These are phyloP conservation scores for Columba guinea DNA, from an alignment of 2,797 vertebrate genomes.

Conservation along the genomic window DNA sequence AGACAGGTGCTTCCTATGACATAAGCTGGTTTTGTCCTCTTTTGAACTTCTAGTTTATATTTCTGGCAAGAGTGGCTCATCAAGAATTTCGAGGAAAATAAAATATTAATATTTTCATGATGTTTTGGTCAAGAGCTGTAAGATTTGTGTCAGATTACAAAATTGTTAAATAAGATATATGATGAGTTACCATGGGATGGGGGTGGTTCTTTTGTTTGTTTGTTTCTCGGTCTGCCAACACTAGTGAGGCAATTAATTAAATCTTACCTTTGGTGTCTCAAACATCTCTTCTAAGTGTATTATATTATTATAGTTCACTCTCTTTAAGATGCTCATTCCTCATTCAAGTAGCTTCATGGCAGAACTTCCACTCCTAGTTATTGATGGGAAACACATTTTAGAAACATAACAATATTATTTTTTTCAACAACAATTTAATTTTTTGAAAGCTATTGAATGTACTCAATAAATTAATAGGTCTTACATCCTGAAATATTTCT, in stretches of 20 bases:
- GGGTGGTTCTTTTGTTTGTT: background rate
- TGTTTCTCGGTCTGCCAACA: background rate
- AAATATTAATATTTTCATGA: background rate
- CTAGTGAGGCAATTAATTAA: background rate
- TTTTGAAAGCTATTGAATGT: background rate
- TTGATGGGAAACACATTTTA: conserved; percentile 11
- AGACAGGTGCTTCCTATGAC: background rate
- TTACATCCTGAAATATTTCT: background rate
- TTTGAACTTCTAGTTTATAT: background rate
- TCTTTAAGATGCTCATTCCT: conserved; percentile 87
- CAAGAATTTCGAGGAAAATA: background rate
- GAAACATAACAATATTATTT: background rate
- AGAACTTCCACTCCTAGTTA: conserved; percentile 84
- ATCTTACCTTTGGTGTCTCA: conserved; percentile 83
- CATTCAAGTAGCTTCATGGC: conserved; percentile 84
- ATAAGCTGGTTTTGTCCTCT: background rate
- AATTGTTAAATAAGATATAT: background rate
- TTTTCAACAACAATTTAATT: background rate
- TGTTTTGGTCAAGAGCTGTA: background rate
- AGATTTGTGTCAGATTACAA: background rate
- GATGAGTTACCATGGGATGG: background rate
- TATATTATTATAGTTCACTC: conserved; percentile 84
- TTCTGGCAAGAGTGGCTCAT: background rate
- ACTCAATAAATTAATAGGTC: background rate
- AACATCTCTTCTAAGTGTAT: conserved; percentile 88